Conservation (phyloP, 2,888 invertebrate genomes). For the Pheosia tremula region DNA sequence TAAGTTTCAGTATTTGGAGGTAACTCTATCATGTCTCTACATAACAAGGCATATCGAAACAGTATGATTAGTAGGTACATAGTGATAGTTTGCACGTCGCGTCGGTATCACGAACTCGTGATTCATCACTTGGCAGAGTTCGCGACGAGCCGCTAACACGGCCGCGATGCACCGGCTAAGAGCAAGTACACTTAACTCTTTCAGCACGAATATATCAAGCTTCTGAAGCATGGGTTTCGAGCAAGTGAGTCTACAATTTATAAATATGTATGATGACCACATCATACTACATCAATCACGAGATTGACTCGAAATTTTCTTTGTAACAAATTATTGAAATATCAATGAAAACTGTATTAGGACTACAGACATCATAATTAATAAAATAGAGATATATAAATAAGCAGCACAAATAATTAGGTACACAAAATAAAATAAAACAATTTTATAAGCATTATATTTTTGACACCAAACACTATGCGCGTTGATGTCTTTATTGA, state of each 20-base stretch:
- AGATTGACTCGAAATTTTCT: too few species aligned
- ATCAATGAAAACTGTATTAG: too few species aligned
- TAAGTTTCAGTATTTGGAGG: too few species aligned
- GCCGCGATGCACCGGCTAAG: slow-evolving; percentile 14
- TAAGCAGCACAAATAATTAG: too few species aligned
- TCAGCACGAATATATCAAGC: not conserved
- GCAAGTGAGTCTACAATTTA: not conserved
- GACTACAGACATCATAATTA: too few species aligned
- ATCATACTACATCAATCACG: too few species aligned
- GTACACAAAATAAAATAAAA: too few species aligned
- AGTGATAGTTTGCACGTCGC: slow-evolving; percentile 6
- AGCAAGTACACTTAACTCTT: slow-evolving; percentile 6
- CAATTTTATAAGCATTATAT: too few species aligned
- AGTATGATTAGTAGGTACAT: slow-evolving; percentile 18
- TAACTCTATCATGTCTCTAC: not conserved
- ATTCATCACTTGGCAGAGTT: slow-evolving; percentile 45
- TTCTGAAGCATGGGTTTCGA: not conserved
- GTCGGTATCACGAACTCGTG: slow-evolving; percentile 40
- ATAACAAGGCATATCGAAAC: not conserved
- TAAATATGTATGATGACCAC: too few species aligned
- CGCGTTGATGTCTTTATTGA: slow-evolving; percentile 57
- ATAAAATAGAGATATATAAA: too few species aligned
- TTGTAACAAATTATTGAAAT: too few species aligned
- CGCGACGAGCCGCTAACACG: slow-evolving; percentile 43
- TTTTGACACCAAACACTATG: slow-evolving; percentile 11